Conservation (phyloP, 1,140 invertebrate species). For the Drosophila ambigua region DNA sequence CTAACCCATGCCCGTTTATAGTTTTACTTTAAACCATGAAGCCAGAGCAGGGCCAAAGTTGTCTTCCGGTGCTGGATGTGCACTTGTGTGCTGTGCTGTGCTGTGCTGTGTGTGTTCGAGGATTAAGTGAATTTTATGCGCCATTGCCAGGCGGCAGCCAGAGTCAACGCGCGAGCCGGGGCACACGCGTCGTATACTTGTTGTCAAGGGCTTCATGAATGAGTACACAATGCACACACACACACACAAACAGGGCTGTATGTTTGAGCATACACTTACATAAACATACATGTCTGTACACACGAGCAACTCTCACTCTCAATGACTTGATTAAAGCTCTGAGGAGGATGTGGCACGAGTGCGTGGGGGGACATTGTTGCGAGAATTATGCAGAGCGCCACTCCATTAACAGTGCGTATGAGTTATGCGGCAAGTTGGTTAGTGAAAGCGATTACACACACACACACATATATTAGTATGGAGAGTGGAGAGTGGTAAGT, state of each 20-base stretch:
- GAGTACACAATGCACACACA: conserved; percentile 33
- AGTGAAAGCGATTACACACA: conserved; percentile 37
- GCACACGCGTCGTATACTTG: conserved; percentile 66
- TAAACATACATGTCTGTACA: background rate
- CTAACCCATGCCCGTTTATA: background rate
- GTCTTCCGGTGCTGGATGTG: background rate
- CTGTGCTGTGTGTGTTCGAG: conserved; percentile 31
- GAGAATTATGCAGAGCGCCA: conserved; percentile 71
- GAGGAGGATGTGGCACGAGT: conserved; percentile 20
- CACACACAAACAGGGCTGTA: conserved; percentile 4
- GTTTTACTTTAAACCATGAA: background rate
- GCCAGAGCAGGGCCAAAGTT: no score
- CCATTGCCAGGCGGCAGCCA: conserved; percentile 49
- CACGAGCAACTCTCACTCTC: conserved; percentile 45
- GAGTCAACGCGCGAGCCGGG: conserved; percentile 1
- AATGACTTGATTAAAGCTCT: conserved; percentile 73
- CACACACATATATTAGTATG: no score
- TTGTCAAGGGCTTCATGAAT: conserved; percentile 44
- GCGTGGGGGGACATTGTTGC: conserved; percentile 43
- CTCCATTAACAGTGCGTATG: conserved; percentile 68
- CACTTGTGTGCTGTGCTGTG: conserved; percentile 1
- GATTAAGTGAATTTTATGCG: conserved; percentile 60
- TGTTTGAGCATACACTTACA: conserved; percentile 18
- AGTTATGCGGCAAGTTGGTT: conserved; percentile 51
- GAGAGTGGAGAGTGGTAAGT: background rate